A percentile compares a stretch with the other conserved stretches of the same genome.
These are phyloP conservation scores for Anseranas semipalmata DNA, from an alignment of 2,113 vertebrate species.

Conservation along the genomic window DNA sequence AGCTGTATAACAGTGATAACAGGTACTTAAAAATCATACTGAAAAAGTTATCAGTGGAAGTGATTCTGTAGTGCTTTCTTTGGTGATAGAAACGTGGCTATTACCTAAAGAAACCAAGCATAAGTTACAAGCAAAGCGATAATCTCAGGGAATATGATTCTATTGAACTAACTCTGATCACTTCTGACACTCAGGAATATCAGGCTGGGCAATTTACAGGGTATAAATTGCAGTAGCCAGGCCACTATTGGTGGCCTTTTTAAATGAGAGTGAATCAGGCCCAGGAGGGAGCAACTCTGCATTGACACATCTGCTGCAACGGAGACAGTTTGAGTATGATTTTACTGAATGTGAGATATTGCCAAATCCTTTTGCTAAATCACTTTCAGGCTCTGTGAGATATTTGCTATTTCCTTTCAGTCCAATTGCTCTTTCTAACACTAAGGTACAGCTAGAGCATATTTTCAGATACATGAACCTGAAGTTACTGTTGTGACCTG, in stretches of 20 bases:
- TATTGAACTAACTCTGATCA: not conserved
- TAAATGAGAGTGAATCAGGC: not conserved
- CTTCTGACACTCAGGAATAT: not conserved
- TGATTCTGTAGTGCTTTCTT: not conserved
- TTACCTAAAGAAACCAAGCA: not conserved
- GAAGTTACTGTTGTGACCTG: not conserved
- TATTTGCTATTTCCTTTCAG: not conserved
- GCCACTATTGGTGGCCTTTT: not conserved
- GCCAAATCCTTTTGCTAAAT: not conserved
- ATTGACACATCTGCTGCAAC: not conserved
- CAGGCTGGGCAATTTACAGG: not conserved
- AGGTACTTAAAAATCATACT: not conserved
- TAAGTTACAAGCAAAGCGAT: not conserved
- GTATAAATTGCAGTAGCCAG: not conserved
- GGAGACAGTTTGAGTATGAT: not conserved
- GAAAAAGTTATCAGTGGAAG: not conserved
- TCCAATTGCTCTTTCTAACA: not conserved
- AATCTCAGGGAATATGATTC: not conserved
- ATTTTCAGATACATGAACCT: not conserved
- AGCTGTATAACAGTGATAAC: not conserved
- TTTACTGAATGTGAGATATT: not conserved
- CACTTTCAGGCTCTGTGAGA: not conserved
- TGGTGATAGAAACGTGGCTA: not conserved
- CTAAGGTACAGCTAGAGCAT: not conserved
- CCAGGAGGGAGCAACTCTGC: not conserved